phyloP scores from a whole-genome alignment of 2,113 vertebrate species.

The Anoplopoma fimbria region DNA sequence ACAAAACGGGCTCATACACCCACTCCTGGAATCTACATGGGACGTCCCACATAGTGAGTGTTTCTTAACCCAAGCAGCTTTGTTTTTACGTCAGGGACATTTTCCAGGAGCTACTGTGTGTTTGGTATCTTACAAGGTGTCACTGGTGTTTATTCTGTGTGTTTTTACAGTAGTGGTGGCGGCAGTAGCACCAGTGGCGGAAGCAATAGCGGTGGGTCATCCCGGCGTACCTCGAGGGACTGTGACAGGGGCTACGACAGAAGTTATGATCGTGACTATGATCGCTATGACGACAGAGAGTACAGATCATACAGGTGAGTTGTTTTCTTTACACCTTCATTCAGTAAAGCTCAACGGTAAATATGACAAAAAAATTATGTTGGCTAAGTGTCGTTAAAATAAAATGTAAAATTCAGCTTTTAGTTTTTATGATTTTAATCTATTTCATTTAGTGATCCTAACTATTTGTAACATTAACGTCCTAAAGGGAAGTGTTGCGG shows the following conservation, averaged over 20 bases:
- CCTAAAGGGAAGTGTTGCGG: not conserved
- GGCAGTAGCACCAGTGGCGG: accelerated
- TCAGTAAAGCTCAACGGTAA: not conserved
- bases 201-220: slow-evolving; percentile 23
- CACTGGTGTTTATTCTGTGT: not conserved
- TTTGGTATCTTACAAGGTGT: not conserved
- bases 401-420: not conserved
- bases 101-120: not conserved
- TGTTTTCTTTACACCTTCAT: not conserved
- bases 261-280: slow-evolving; percentile 80
- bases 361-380: not conserved
- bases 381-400: not conserved
- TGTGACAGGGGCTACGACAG: slow-evolving; percentile 91
- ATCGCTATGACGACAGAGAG: slow-evolving; percentile 92
- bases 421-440: not conserved
- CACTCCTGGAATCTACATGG: slow-evolving; percentile 95
- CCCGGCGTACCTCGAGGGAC: slow-evolving; percentile 59
- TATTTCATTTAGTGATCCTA: not conserved
- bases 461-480: not conserved
- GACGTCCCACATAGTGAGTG: slow-evolving; percentile 90
- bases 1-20: slow-evolving; percentile 93
- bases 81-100: not conserved
- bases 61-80: not conserved
- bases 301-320: slow-evolving; percentile 92
- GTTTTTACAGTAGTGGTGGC: slow-evolving; percentile 21